A percentile compares a stretch with the other conserved stretches of the same genome.
Evolutionary conservation across 2,888 invertebrate genomes (phyloP).

Genomic region (Diadegma fenestrale): DNA sequence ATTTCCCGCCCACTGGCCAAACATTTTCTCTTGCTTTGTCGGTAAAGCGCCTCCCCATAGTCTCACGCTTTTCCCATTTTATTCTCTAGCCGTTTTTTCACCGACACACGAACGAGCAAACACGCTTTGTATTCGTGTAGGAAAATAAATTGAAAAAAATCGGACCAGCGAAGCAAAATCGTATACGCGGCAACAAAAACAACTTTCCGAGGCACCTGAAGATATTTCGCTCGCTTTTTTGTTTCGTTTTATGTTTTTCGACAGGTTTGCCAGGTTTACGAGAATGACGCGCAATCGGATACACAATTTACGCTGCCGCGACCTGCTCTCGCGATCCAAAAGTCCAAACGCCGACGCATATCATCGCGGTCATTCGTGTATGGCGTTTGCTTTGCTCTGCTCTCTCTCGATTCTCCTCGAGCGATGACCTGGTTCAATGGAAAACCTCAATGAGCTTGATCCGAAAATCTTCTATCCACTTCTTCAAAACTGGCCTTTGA

Average conservation of each 20-base stretch:
- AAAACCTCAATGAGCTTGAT: neutral
- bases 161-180: neutral
- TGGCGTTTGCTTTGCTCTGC: neutral
- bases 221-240: neutral
- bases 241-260: neutral
- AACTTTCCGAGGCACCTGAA: neutral
- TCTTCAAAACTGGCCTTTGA: neutral
- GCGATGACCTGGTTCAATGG: neutral
- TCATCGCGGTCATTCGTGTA: neutral
- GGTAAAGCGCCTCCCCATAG: conserved; percentile 5
- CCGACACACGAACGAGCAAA: neutral
- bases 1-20: conserved; percentile 57
- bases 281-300: neutral
- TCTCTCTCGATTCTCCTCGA: neutral
- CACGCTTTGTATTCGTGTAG: neutral
- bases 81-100: conserved; percentile 20
- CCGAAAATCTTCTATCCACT: neutral
- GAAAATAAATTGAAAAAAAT: neutral
- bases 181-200: neutral
- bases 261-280: neutral
- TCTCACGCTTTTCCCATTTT: conserved; percentile 39
- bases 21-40: conserved; percentile 46
- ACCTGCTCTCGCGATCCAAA: neutral
- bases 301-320: neutral
- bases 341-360: neutral